phyloP scores from a whole-genome alignment of 2,888 invertebrate species.

The Salpingus planirostris region DNA sequence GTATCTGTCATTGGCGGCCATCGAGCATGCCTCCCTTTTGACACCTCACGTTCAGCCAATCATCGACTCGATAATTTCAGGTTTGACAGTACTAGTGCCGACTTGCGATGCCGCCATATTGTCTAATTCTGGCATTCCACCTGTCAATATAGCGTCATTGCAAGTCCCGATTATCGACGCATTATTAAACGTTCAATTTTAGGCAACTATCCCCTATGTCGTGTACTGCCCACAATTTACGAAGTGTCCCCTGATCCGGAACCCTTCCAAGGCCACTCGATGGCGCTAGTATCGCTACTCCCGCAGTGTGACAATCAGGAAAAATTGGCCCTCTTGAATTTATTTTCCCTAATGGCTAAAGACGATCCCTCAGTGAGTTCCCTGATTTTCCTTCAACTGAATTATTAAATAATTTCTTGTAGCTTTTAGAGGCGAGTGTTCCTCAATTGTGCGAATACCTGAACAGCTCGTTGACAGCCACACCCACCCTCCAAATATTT shows the following conservation, averaged over 20 bases:
- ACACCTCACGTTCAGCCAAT: conserved; percentile 84
- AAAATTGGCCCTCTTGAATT: conserved; percentile 71
- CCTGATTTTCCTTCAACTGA: conserved; percentile 1
- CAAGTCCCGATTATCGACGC: neutral
- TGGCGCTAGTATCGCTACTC: conserved; percentile 70
- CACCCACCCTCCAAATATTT: conserved; percentile 64
- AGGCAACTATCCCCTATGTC: conserved; percentile 83
- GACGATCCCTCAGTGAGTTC: conserved; percentile 61
- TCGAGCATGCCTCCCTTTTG: conserved; percentile 78
- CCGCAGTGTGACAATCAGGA: conserved; percentile 81
- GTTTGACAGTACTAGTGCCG: conserved; percentile 44
- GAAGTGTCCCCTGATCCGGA: conserved; percentile 80
- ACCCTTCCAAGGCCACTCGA: conserved; percentile 75
- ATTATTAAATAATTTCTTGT: conserved; percentile 15
- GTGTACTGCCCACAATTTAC: conserved; percentile 85
- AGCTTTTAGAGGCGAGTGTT: conserved; percentile 73
- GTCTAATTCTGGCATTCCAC: neutral
- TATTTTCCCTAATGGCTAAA: conserved; percentile 75
- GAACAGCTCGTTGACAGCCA: conserved; percentile 49
- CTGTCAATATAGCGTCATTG: neutral
- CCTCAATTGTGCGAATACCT: conserved; percentile 75
- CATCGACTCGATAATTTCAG: conserved; percentile 82
- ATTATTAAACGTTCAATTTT: conserved; percentile 7
- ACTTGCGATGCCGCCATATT: no score
- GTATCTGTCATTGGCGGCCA: conserved; percentile 85